Conservation (phyloP, 1,140 invertebrate genomes). For the Bombus waltoni region DNA sequence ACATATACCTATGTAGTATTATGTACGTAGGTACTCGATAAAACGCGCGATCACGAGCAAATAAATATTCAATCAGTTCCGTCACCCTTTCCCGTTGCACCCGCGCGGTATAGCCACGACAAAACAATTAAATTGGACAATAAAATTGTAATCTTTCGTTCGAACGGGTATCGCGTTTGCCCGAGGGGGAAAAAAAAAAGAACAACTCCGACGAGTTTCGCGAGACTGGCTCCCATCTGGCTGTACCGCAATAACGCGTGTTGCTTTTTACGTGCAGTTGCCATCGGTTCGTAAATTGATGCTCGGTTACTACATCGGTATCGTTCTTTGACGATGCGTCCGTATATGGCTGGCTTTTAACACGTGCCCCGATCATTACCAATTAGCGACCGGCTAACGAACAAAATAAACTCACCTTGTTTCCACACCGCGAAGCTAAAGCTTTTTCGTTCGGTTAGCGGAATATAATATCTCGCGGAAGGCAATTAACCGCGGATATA, state of each 20-base stretch:
- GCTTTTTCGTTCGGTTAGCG: not conserved
- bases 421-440: too few relatives aligned
- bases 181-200: not conserved
- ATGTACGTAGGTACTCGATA: too few relatives aligned
- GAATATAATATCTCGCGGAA: not conserved
- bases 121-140: slow-evolving; percentile 19
- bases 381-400: slow-evolving; percentile 12
- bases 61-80: slow-evolving; percentile 47
- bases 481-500: not conserved
- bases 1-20: not conserved
- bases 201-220: not conserved
- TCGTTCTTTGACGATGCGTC: not conserved
- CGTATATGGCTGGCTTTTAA: not conserved
- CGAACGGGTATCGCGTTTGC: not conserved
- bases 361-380: slow-evolving; percentile 5
- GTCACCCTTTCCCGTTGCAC: not conserved
- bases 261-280: slow-evolving; percentile 1
- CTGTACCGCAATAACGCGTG: not conserved
- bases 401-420: not conserved
- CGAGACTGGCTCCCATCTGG: not conserved
- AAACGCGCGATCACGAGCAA: not conserved
- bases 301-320: not conserved
- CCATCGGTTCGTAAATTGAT: not conserved
- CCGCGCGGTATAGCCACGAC: not conserved
- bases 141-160: slow-evolving; percentile 20